Percentiles rank a stretch among this genome's conserved stretches.
Evolutionary conservation across 2,888 invertebrate genomes (phyloP).

Genomic region (Drosophila falleni): DNA sequence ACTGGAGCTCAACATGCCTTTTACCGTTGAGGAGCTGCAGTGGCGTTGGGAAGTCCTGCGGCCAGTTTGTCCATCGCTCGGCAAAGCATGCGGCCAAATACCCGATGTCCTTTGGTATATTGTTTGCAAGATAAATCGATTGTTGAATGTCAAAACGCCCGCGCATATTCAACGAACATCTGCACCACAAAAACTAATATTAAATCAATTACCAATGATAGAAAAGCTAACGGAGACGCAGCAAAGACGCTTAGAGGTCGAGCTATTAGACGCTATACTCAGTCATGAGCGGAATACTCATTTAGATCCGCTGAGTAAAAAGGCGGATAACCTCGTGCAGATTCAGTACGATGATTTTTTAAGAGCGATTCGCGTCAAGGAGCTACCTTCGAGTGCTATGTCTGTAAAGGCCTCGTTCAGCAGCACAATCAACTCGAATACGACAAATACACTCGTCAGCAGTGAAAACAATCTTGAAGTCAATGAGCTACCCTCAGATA

Average conservation of each 20-base stretch:
- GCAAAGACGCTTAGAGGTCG: constrained; percentile 67
- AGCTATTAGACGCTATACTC: constrained; percentile 69
- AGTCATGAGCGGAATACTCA: constrained; percentile 45
- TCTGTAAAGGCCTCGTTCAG: background rate
- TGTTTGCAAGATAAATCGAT: constrained; percentile 50
- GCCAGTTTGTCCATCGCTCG: constrained; percentile 55
- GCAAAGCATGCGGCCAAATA: constrained; percentile 53
- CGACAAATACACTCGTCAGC: background rate
- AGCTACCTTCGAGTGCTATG: constrained; percentile 12
- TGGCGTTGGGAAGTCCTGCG: constrained; percentile 68
- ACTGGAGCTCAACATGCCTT: constrained; percentile 31
- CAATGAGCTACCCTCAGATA: background rate
- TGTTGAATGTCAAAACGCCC: background rate
- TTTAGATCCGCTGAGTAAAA: background rate
- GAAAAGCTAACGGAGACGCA: constrained; percentile 44
- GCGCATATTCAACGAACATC: background rate
- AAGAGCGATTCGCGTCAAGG: constrained; percentile 56
- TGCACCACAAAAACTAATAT: constrained; percentile 24
- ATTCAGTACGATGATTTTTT: constrained; percentile 64
- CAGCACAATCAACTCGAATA: background rate
- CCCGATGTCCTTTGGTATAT: constrained; percentile 50
- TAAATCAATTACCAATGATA: constrained; percentile 49
- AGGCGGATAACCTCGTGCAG: constrained; percentile 22
- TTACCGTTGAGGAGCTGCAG: constrained; percentile 57
- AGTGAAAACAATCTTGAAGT: background rate